Evolutionary conservation across 2,888 invertebrate genomes (phyloP), one percentile per base, ranked within the genome.

Genomic region (Amphipyra tragopoginis): DNA sequence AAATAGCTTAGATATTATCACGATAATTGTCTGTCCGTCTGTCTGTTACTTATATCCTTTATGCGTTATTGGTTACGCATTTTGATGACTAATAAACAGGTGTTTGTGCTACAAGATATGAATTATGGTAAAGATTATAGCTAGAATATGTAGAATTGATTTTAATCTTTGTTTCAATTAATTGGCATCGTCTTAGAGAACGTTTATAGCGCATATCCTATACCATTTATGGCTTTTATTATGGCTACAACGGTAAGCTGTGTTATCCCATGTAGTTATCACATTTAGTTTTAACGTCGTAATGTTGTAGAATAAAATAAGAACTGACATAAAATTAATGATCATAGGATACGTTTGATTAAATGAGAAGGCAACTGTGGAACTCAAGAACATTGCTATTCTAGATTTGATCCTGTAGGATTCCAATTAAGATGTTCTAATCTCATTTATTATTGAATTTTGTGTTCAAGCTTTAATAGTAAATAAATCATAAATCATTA

Each of bases 51-150:
- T 49, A 43, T 50, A 61, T 75, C 69, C 61, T 80, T 67, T 66
- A 75, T 74, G 68, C 49, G 67, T 68, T 78, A 70, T 72, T 72
- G 61, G 57, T 75, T 74, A 71, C 57, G 56, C 64, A 71, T 72
- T 65, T 62, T 65, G 62, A 78, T 86, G 81, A 85, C 77, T 84
- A 84, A 83, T 74, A 75, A 73, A 76, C 88, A 88, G 87, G 86
- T 87, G 86, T 80, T 77, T 68, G 60, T 55, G 67, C 65, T 68
- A 71, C 65, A 56, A 71, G 72, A 74, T 73, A 77, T 58, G 44
- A 57, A 55, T 62, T 73, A 68, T 72, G 60, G 29, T 57, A 42
- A 51, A 59, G 49, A 42, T 56, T 33, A 26, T 65, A 47, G 48
- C 50, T 44, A 48, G 39, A 26, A 40, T 56, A 74, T 63, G 26